Evolutionary conservation across 2,888 invertebrate genomes (phyloP).

Genomic region (Actias luna): DNA sequence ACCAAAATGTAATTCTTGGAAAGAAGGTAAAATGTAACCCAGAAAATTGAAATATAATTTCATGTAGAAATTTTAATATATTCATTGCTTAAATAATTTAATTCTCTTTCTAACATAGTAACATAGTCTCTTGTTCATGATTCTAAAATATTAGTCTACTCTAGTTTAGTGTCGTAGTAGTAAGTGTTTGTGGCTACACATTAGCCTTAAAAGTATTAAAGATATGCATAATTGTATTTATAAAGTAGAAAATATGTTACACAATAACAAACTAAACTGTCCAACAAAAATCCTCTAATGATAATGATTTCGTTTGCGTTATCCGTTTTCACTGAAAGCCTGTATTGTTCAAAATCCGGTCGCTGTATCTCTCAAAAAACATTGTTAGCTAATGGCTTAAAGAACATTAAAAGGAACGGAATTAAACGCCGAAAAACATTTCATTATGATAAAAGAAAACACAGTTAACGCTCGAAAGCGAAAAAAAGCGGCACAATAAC

Average conservation of each 20-base stretch:
- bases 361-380: constrained; percentile 23
- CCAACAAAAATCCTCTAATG: constrained; percentile 14
- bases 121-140: too few species aligned
- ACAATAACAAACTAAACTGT: background rate
- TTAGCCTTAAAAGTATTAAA: too few species aligned
- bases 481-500: constrained; percentile 42
- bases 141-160: too few species aligned
- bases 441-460: constrained; percentile 50
- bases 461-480: constrained; percentile 53
- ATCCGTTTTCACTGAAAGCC: constrained; percentile 24
- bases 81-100: too few species aligned
- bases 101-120: too few species aligned
- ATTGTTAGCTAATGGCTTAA: constrained; percentile 31
- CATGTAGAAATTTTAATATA: too few species aligned
- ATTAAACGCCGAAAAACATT: constrained; percentile 47
- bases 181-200: too few species aligned
- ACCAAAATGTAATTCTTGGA: too few species aligned
- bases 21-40: too few species aligned
- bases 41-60: too few species aligned
- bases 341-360: constrained; percentile 29
- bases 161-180: too few species aligned
- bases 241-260: background rate
- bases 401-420: constrained; percentile 38
- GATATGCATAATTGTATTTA: too few species aligned
- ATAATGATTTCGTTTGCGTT: constrained; percentile 11